phyloP scores from a whole-genome alignment of 2,113 vertebrate genomes.

The Vombatus ursinus region DNA sequence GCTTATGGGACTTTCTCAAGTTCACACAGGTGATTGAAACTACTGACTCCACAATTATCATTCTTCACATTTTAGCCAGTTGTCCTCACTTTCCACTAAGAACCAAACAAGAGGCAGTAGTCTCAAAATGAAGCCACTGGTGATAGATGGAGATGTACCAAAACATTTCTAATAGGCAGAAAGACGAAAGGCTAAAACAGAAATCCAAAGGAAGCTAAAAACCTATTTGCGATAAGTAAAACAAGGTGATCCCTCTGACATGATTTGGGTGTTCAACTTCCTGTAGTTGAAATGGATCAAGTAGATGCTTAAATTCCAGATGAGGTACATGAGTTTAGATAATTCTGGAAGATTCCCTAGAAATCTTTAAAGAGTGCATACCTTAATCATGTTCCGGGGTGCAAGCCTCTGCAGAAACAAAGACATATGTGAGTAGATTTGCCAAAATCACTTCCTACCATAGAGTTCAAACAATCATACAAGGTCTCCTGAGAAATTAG shows the following conservation, averaged over 20 bases:
- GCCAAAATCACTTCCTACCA: neutral
- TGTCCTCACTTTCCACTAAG: neutral
- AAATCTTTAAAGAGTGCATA: neutral
- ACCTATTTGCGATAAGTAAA: neutral
- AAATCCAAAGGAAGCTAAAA: neutral
- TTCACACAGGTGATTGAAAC: neutral
- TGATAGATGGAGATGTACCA: neutral
- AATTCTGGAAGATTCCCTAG: neutral
- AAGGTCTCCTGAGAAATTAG: too few relatives aligned
- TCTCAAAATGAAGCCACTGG: neutral
- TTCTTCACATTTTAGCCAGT: neutral
- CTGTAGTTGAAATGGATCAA: neutral
- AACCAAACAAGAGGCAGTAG: neutral
- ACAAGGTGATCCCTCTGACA: neutral
- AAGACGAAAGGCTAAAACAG: neutral
- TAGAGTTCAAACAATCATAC: neutral
- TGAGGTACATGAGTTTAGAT: neutral
- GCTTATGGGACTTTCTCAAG: neutral
- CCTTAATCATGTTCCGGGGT: neutral
- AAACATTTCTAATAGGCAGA: neutral
- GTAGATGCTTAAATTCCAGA: neutral
- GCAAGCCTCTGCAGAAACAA: slow-evolving; percentile 29
- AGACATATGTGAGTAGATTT: rapidly evolving
- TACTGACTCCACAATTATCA: neutral
- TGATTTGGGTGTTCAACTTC: neutral